phyloP scores from a whole-genome alignment of 2,797 vertebrate genomes.

The Poeciliopsis infans region DNA sequence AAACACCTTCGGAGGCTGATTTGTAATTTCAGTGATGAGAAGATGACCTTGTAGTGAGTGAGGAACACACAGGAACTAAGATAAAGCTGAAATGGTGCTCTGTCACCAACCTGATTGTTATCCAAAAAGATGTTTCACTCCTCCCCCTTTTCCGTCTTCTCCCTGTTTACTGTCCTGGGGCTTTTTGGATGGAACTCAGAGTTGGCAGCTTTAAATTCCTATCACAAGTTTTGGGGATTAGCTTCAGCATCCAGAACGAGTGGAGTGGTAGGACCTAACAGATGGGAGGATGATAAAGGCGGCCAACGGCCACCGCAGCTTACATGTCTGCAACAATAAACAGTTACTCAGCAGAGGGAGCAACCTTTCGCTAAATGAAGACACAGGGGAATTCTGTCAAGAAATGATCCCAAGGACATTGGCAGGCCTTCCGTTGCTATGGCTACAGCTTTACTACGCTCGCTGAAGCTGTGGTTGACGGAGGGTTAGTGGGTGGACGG shows the following conservation, averaged over 20 bases:
- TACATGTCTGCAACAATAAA: constrained; percentile 67
- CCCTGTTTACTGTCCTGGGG: constrained; percentile 24
- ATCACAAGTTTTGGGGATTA: constrained; percentile 32
- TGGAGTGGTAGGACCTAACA: constrained; percentile 29
- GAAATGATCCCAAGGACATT: constrained; percentile 77
- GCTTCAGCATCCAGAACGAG: constrained; percentile 39
- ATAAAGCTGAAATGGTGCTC: not conserved
- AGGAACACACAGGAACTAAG: not conserved
- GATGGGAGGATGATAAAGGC: constrained; percentile 32
- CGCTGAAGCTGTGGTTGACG: constrained; percentile 42
- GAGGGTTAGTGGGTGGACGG: constrained; percentile 63
- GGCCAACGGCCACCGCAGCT: constrained; percentile 44
- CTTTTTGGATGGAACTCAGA: constrained; percentile 21
- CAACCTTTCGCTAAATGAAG: constrained; percentile 72
- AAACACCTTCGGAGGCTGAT: constrained; percentile 28
- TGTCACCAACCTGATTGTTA: not conserved
- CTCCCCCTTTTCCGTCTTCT: not conserved
- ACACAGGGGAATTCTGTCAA: constrained; percentile 74
- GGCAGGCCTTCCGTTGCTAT: constrained; percentile 77
- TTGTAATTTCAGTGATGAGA: constrained; percentile 38
- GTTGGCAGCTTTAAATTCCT: constrained; percentile 29
- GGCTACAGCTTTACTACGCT: constrained; percentile 64
- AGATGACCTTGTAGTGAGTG: constrained; percentile 14
- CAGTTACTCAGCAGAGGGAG: constrained; percentile 64
- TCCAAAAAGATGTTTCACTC: constrained; percentile 4